Evolutionary conservation across 2,113 vertebrate genomes (phyloP), one percentile per base, ranked within the genome.

Genomic region (Oncorhynchus masou): DNA sequence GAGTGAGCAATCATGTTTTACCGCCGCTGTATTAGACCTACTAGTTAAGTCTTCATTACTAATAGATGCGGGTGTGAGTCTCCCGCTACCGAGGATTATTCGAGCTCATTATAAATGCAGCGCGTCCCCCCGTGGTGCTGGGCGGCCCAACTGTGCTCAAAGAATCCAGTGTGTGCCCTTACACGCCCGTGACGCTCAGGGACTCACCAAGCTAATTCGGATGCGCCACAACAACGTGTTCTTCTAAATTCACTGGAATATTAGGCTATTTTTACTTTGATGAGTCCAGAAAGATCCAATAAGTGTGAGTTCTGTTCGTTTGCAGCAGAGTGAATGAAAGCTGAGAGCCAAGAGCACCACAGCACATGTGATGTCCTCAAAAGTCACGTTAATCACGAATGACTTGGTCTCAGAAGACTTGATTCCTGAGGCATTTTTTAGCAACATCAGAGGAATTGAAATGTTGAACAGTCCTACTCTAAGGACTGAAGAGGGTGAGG

Each of bases 71-170:
- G 83, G 87, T 82, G 88, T 67, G 77, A 89, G 83, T 88, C 84
- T 92, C 89, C 90, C 92, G 91, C 86, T 90, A 83, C 83, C 88
- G 89, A 92, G 91, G 91, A 89, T 90, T 89, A 93, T 84, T 82
- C 82, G 86, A 90, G 88, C 87, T 92, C 89, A 93, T 96, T 91
- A 94, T 91, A 91, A 80, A 94, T 94, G 91, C 51, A 72, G 70
- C 51, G 59, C 64, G 70, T 85, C 85, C 88, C 57, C 39, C 67
- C 80, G 79, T 85, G 84, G 81, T 80, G 87, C 84, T 84, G 86
- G 80, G 80, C 88, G 82, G 84, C 80, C 91, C 91, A 88, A 91
- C 89, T 90, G 90, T 82, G 83, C 89, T 88, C 85, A 88, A 86
- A 86, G 91, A 54, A 76, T 75, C 83, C 81, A 76, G 69, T 68